These are phyloP conservation scores for Lerista edwardsae DNA, from an alignment of 2,797 vertebrate genomes.

Conservation along the genomic window DNA sequence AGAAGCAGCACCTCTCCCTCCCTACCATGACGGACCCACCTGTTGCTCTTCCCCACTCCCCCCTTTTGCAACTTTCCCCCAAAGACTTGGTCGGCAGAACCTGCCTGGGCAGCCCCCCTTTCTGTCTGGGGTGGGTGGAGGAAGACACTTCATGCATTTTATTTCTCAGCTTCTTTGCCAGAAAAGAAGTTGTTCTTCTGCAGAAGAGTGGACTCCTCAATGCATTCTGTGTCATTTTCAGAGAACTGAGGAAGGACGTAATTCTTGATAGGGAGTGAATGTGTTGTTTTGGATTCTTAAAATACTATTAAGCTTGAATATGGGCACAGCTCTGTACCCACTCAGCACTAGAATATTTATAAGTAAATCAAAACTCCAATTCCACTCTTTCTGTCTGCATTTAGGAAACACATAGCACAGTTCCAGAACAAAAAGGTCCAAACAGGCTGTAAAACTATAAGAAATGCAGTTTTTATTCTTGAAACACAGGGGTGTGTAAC, in stretches of 20 bases:
- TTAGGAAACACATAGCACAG: background rate
- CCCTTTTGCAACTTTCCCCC: too few species aligned
- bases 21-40: too few species aligned
- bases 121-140: too few species aligned
- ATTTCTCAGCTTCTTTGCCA: background rate
- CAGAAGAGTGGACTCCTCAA: background rate
- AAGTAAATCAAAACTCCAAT: background rate
- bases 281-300: background rate
- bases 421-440: background rate
- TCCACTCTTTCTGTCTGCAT: too few species aligned
- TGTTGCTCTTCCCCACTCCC: too few species aligned
- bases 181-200: background rate
- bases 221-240: background rate
- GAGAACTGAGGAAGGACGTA: background rate
- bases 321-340: background rate
- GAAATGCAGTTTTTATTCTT: background rate
- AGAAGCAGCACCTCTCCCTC: too few species aligned
- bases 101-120: too few species aligned
- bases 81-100: too few species aligned
- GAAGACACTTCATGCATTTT: background rate
- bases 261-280: background rate
- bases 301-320: background rate
- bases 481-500: background rate
- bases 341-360: background rate
- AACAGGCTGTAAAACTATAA: background rate